Evolutionary conservation across 2,113 vertebrate genomes (phyloP).

Genomic region (Dipodomys ordii): DNA sequence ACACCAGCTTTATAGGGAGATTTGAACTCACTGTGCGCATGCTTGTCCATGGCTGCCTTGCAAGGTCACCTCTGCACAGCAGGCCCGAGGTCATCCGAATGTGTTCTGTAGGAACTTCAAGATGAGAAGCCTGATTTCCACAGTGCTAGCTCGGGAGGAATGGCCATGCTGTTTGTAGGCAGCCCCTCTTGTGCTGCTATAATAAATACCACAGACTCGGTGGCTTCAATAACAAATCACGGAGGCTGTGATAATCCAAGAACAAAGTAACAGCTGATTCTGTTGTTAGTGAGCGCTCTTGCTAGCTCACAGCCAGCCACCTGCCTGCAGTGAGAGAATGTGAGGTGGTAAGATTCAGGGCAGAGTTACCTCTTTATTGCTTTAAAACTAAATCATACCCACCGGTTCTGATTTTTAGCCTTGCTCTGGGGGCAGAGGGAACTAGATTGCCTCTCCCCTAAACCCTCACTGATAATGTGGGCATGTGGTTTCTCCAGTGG

Average conservation of each 20-base stretch:
- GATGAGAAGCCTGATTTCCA: not conserved
- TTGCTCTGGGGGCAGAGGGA: not conserved
- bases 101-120: not conserved
- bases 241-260: not conserved
- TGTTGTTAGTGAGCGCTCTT: not conserved
- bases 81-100: not conserved
- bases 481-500: accelerated
- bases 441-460: not conserved
- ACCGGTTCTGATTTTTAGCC: not conserved
- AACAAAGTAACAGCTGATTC: not conserved
- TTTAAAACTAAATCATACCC: not conserved
- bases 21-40: not conserved
- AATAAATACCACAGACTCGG: not conserved
- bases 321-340: not conserved
- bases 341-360: not conserved
- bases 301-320: not conserved
- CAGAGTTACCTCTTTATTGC: not conserved
- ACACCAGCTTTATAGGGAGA: not conserved
- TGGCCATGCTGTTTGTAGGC: not conserved
- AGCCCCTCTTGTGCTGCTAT: not conserved
- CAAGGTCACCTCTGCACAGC: not conserved
- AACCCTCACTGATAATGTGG: not conserved
- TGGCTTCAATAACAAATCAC: not conserved
- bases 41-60: not conserved
- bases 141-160: not conserved